A percentile compares a stretch with the other conserved stretches of the same genome.
Conservation (phyloP, 2,797 vertebrate species). For the Mastacembelus armatus region DNA sequence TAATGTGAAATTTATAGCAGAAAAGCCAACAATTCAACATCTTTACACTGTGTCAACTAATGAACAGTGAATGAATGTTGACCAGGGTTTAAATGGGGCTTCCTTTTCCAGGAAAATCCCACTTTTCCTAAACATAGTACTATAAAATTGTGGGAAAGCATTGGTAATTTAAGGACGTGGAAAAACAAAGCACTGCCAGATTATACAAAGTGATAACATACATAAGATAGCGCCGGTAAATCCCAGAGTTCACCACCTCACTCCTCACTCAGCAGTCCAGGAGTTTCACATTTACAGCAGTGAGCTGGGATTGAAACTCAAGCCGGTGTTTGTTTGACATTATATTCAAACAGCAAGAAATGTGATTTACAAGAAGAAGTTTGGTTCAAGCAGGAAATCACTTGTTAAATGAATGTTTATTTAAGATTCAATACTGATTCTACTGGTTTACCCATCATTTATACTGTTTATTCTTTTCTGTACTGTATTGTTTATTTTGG, state of each 20-base stretch:
- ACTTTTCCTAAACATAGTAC: neutral
- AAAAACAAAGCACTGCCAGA: no score
- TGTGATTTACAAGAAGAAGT: neutral
- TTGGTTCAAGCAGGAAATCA: conserved; percentile 3
- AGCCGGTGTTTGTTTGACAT: conserved; percentile 2
- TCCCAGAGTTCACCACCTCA: conserved; percentile 14
- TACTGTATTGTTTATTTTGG: conserved; percentile 41
- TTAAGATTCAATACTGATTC: conserved; percentile 12
- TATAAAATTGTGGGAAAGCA: neutral
- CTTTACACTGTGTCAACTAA: neutral
- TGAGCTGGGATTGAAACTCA: neutral
- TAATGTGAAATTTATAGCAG: neutral
- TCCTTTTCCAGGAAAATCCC: neutral
- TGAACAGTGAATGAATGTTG: neutral
- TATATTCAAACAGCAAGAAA: conserved; percentile 1
- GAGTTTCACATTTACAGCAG: conserved; percentile 9
- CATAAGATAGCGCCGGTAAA: neutral
- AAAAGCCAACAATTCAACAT: neutral
- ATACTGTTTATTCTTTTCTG: neutral
- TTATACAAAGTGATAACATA: no score
- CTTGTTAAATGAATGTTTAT: neutral
- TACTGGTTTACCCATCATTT: conserved; percentile 26
- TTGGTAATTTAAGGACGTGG: no score
- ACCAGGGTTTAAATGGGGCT: neutral
- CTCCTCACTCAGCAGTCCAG: neutral